Conservation (phyloP, 2,113 vertebrate species). For the Rhinogobius similis region DNA sequence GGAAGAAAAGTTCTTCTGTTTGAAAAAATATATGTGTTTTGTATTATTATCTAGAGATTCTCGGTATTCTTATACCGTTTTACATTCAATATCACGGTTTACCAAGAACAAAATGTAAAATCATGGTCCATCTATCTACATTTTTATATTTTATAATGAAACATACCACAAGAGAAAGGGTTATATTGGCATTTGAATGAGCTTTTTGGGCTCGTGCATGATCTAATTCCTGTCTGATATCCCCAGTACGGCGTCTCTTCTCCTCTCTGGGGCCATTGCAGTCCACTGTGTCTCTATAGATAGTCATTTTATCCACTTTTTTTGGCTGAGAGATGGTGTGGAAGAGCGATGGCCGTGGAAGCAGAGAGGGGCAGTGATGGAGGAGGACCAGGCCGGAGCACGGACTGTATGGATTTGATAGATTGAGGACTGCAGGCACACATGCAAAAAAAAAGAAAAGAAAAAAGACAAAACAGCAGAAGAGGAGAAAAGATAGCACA, state of each 20-base stretch:
- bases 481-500: neutral
- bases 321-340: neutral
- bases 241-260: neutral
- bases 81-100: too few relatives aligned
- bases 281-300: neutral
- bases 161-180: too few relatives aligned
- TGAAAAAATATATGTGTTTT: too few relatives aligned
- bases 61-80: too few relatives aligned
- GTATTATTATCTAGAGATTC: too few relatives aligned
- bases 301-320: neutral
- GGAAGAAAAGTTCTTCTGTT: too few relatives aligned
- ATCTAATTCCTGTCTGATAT: neutral
- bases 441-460: neutral
- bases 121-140: too few relatives aligned
- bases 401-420: conserved; percentile 1
- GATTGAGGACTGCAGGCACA: neutral
- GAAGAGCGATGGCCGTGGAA: conserved; percentile 5
- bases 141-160: too few relatives aligned
- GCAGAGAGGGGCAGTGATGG: neutral
- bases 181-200: too few relatives aligned
- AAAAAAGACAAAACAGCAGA: neutral
- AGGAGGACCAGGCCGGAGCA: neutral
- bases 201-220: neutral
- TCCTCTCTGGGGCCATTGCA: neutral
- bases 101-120: too few relatives aligned